Percentiles rank a stretch among this genome's conserved stretches.
phyloP scores from a whole-genome alignment of 2,113 vertebrate genomes.

The Castor canadensis region DNA sequence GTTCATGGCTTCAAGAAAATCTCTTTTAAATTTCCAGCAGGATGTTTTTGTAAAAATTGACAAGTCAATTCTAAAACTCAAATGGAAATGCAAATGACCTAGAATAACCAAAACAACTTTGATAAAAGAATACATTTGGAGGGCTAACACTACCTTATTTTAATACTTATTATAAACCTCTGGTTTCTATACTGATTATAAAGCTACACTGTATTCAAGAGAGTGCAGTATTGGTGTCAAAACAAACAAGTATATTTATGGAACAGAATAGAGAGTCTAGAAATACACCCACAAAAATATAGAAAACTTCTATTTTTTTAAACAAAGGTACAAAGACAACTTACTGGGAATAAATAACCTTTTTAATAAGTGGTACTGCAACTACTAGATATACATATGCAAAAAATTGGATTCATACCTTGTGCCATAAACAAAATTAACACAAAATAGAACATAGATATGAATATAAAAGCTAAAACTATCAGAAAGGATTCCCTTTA shows the following conservation, averaged over 20 bases:
- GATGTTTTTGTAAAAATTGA: neutral
- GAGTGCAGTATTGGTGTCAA: neutral
- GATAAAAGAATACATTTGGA: neutral
- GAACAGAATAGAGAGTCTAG: neutral
- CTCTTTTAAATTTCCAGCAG: neutral
- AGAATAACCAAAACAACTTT: neutral
- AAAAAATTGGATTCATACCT: neutral
- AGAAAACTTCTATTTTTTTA: constrained; percentile 16
- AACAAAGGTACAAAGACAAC: neutral
- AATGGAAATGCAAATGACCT: neutral
- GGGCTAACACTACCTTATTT: neutral
- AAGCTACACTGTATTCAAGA: neutral
- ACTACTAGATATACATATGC: neutral
- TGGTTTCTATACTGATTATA: neutral
- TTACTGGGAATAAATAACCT: neutral
- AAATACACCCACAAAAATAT: neutral
- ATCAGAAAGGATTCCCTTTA: no score
- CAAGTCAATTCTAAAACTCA: constrained; percentile 23
- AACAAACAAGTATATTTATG: neutral
- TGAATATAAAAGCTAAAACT: neutral
- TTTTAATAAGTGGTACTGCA: constrained; percentile 13
- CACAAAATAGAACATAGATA: neutral
- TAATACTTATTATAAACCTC: neutral
- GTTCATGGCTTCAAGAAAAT: neutral
- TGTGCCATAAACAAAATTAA: neutral